phyloP scores from a whole-genome alignment of 2,797 vertebrate species.

The Meda fulgida region DNA sequence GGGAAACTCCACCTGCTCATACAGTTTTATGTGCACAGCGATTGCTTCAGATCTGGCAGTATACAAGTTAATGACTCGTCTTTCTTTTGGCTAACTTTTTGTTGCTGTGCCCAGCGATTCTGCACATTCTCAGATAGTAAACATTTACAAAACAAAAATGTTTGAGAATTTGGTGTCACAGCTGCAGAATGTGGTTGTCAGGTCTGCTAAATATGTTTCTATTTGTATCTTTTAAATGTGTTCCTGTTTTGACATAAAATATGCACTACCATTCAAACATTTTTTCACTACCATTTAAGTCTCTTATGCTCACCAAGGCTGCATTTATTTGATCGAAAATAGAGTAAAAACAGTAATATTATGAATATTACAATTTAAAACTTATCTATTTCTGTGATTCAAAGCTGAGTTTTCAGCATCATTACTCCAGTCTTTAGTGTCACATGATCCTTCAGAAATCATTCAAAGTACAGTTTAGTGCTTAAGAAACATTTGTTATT shows the following conservation, averaged over 20 bases:
- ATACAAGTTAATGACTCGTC: background rate
- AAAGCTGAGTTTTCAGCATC: background rate
- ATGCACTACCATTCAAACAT: background rate
- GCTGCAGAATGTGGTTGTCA: background rate
- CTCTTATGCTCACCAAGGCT: background rate
- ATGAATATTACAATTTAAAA: background rate
- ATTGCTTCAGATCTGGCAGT: background rate
- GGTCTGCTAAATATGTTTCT: background rate
- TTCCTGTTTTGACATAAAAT: background rate
- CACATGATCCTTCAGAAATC: background rate
- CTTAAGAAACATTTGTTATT: background rate
- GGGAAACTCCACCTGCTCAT: conserved; percentile 3
- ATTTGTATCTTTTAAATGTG: background rate
- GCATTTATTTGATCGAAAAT: background rate
- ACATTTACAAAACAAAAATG: background rate
- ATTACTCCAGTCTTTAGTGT: background rate
- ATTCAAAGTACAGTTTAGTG: background rate
- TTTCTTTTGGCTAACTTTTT: background rate
- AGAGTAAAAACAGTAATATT: background rate
- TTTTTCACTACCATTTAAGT: background rate
- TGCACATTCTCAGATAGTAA: background rate
- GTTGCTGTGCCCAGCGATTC: background rate
- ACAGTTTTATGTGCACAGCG: background rate
- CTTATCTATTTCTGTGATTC: background rate
- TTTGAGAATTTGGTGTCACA: background rate